Percentiles rank a stretch among this genome's conserved stretches.
These are phyloP conservation scores for Melanotus villosus DNA, from an alignment of 2,888 invertebrate species.

Conservation along the genomic window DNA sequence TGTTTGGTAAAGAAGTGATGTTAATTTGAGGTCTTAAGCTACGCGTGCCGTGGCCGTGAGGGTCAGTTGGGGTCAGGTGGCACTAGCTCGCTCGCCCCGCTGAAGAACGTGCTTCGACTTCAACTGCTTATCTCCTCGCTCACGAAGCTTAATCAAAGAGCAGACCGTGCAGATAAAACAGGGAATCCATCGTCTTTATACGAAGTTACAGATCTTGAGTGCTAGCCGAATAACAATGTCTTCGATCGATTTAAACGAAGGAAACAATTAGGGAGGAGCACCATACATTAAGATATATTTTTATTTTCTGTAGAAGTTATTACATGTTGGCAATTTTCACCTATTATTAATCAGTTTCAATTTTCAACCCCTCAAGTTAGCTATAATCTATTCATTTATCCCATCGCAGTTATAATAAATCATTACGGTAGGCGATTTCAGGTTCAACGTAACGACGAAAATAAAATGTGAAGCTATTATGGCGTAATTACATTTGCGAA, in stretches of 20 bases:
- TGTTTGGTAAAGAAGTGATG: slow-evolving; percentile 9
- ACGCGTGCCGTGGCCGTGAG: slow-evolving; percentile 58
- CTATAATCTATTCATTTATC: neutral
- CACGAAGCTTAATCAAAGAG: slow-evolving; percentile 39
- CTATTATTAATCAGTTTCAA: slow-evolving; percentile 10
- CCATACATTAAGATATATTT: no score
- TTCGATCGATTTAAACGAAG: neutral
- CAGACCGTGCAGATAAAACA: slow-evolving; percentile 18
- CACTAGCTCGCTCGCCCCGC: slow-evolving; percentile 50
- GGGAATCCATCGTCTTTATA: slow-evolving; percentile 13
- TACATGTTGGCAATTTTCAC: no score
- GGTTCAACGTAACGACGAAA: slow-evolving; percentile 7
- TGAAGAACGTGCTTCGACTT: slow-evolving; percentile 46
- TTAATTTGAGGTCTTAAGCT: slow-evolving; percentile 46
- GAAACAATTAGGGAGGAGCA: neutral
- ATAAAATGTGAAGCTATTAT: slow-evolving; percentile 33
- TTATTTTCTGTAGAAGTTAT: no score
- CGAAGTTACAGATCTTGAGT: slow-evolving; percentile 3
- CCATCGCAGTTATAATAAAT: slow-evolving; percentile 20
- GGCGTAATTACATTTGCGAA: slow-evolving; percentile 32
- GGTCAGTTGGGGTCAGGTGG: slow-evolving; percentile 55
- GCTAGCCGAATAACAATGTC: slow-evolving; percentile 7
- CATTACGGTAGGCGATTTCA: slow-evolving; percentile 7
- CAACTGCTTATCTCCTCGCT: slow-evolving; percentile 31
- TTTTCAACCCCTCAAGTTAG: neutral